These are phyloP conservation scores for Ptilorrhoa leucosticta DNA, from an alignment of 2,113 vertebrate genomes.

Conservation along the genomic window DNA sequence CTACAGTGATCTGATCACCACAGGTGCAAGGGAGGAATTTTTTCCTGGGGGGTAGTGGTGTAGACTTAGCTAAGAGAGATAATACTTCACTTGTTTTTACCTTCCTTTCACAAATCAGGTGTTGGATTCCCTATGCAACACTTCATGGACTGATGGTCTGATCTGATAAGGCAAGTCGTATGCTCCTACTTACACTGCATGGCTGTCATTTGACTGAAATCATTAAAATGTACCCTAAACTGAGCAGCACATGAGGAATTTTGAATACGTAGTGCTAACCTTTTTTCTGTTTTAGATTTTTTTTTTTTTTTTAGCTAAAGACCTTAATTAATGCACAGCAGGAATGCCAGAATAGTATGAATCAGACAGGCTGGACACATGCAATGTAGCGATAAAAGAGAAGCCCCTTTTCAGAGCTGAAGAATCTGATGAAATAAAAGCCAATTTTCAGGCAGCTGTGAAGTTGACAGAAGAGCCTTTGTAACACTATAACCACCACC, in stretches of 20 bases:
- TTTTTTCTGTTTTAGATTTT: not conserved
- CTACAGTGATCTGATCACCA: conserved; percentile 1
- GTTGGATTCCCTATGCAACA: not conserved
- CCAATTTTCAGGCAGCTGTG: not conserved
- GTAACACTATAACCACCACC: not conserved
- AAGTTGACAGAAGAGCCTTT: conserved; percentile 46
- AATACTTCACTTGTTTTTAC: not conserved
- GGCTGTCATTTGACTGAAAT: not conserved
- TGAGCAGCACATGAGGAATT: not conserved
- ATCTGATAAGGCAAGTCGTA: not conserved
- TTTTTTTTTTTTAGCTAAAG: not conserved
- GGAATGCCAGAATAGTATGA: not conserved
- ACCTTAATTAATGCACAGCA: not conserved
- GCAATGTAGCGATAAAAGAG: not conserved
- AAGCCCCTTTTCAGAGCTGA: not conserved
- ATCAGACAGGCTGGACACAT: not conserved
- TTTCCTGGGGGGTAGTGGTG: not conserved
- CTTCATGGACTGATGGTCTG: not conserved
- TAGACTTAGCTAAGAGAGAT: not conserved
- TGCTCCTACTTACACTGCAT: not conserved
- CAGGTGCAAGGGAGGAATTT: not conserved
- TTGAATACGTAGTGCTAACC: not conserved
- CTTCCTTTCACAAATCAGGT: not conserved
- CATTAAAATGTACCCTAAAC: not conserved
- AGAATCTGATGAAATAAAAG: conserved; percentile 2